Evolutionary conservation across 2,113 vertebrate species (phyloP).

Genomic region (Polypterus senegalus): DNA sequence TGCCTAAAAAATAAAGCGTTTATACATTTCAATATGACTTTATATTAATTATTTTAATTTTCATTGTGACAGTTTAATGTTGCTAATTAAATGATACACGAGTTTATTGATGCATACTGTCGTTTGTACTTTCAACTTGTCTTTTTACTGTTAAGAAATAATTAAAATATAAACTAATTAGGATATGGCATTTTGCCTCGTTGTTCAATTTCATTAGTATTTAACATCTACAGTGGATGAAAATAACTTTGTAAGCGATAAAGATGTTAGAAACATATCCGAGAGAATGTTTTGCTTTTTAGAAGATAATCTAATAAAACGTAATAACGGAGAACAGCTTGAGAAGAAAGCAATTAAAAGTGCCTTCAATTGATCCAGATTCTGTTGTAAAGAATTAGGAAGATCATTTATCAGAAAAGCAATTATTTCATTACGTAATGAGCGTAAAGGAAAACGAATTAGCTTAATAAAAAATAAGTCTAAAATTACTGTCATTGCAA

Average conservation of each 20-base stretch:
- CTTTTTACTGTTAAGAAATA: slow-evolving; percentile 30
- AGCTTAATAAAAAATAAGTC: slow-evolving; percentile 7
- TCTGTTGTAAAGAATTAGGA: slow-evolving; percentile 2
- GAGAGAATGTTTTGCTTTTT: slow-evolving; percentile 12
- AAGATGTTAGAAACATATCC: slow-evolving; percentile 11
- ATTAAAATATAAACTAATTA: slow-evolving; percentile 33
- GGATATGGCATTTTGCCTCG: slow-evolving; percentile 25
- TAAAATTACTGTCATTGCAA: slow-evolving; percentile 3
- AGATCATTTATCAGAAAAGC: slow-evolving; percentile 24
- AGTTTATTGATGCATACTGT: slow-evolving; percentile 31
- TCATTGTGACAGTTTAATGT: slow-evolving; percentile 28
- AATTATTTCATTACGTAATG: slow-evolving; percentile 22
- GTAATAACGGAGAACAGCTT: slow-evolving; percentile 19
- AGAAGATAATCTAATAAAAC: slow-evolving; percentile 24
- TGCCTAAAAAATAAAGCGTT: slow-evolving; percentile 7
- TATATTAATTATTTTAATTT: slow-evolving; percentile 28
- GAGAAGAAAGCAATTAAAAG: slow-evolving; percentile 23
- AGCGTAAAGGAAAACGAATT: neutral
- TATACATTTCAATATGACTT: slow-evolving; percentile 17
- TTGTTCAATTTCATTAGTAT: slow-evolving; percentile 26
- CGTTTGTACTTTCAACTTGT: slow-evolving; percentile 31
- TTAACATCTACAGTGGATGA: slow-evolving; percentile 24
- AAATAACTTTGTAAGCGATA: slow-evolving; percentile 16
- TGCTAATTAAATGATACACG: slow-evolving; percentile 42
- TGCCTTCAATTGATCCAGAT: slow-evolving; percentile 10